Percentiles rank a stretch among this genome's conserved stretches.
phyloP scores from a whole-genome alignment of 2,797 vertebrate genomes.

The Harpagifer antarcticus region DNA sequence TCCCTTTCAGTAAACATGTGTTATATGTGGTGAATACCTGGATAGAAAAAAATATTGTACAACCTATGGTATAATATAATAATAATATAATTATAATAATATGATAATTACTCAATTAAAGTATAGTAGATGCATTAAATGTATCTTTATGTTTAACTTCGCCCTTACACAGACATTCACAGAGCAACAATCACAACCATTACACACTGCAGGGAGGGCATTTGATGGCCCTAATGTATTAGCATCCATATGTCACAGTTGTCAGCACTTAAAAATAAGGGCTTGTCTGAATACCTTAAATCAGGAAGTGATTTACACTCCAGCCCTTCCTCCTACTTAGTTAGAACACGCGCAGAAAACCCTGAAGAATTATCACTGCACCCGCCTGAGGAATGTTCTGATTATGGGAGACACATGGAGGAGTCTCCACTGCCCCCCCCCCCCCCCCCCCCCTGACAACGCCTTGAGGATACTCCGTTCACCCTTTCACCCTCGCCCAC shows the following conservation, averaged over 20 bases:
- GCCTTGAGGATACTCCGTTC: too few relatives aligned
- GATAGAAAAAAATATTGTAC: too few relatives aligned
- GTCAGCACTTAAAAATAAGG: neutral
- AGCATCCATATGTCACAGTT: neutral
- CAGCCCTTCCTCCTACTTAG: neutral
- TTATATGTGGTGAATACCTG: too few relatives aligned
- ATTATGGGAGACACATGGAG: too few relatives aligned
- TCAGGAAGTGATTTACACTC: slow-evolving; percentile 18
- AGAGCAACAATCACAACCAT: neutral
- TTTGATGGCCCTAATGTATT: slow-evolving; percentile 13
- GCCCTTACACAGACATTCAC: neutral
- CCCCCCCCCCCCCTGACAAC: too few relatives aligned
- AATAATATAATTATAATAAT: too few relatives aligned
- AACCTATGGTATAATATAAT: neutral
- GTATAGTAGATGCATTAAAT: neutral
- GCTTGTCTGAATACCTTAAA: slow-evolving; percentile 40
- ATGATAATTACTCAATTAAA: neutral
- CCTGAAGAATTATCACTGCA: too few relatives aligned
- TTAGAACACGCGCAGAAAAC: too few relatives aligned
- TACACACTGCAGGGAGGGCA: neutral
- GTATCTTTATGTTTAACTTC: neutral
- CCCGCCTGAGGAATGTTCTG: too few relatives aligned
- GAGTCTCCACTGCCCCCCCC: too few relatives aligned
- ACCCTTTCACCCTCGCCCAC: too few relatives aligned
- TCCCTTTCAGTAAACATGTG: too few relatives aligned